Base-by-base conservation (phyloP, 30 jellyfish, hydroid and myxozoan species). In the Cassiopea andromeda region DNA sequence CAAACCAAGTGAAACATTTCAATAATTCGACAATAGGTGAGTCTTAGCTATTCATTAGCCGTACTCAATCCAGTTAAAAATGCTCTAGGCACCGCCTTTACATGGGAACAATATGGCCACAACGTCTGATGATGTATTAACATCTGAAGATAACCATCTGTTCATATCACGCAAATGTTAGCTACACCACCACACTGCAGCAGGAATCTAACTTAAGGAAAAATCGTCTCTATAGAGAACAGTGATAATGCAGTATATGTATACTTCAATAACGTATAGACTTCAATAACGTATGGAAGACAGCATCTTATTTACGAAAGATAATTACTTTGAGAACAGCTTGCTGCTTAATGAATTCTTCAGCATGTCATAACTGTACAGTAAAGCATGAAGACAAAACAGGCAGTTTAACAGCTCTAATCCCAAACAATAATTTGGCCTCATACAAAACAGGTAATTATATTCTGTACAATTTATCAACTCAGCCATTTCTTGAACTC, bases 111-210 rank as follows among this genome's bases (percentile, higher is more conserved):
- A 70, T 19, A 70, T 1, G 14, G 58, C 79, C 79, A 70, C 50
- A 27, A 70, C 1, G 79, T 70, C 79, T 70, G 79, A 70, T 16
- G 79, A 70, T 27, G 79, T 43, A 70, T 70, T 70, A 70, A 15
- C 79, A 7, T 70, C 10, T 19, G n/a, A 43, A 4, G 79, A 70
- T 70, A 70, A 43, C 79, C 79, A 70, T 70, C 79, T 70, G 79
- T 16, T 27, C 3, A 70, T 7, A 70, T 70, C 79, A 70, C 79
- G 79, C 79, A 70, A 70, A 1, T 49, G 27, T 70, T 70, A 70
- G 54, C 76, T 70, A 43, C 79, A 2, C 7, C 7, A 8, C 57
- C 79, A 70, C n/a, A 54, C 79, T 70, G 79, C 58, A 70, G 54
- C 79, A 6, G 75, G 18, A 19, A 14, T 50, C 64, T 9, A 50